These are phyloP conservation scores for Pteronura brasiliensis DNA, from an alignment of 2,113 vertebrate species.

Conservation along the genomic window DNA sequence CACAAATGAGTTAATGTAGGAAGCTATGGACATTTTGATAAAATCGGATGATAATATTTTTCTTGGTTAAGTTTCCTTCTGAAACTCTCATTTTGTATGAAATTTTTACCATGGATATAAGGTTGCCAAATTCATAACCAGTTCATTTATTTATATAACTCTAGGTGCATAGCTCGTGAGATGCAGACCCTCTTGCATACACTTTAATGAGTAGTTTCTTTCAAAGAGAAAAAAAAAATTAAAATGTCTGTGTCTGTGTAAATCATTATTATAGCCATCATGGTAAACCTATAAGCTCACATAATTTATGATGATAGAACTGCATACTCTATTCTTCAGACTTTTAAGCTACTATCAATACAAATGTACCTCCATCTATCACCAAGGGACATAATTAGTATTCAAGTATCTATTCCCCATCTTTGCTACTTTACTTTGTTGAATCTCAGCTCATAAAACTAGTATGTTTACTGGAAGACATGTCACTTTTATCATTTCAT, in stretches of 20 bases:
- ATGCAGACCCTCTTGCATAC: not conserved
- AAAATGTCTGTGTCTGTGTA: not conserved
- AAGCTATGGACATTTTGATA: not conserved
- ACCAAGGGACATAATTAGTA: slow-evolving; percentile 25
- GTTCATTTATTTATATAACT: not conserved
- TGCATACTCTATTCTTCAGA: not conserved
- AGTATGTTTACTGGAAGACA: not conserved
- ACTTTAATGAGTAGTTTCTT: not conserved
- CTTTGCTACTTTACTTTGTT: not conserved
- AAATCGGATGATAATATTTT: not conserved
- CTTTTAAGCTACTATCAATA: not conserved
- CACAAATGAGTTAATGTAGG: not conserved
- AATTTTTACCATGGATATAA: not conserved
- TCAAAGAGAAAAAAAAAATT: not conserved
- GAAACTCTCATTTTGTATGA: not conserved
- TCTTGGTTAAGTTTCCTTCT: not conserved
- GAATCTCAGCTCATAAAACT: slow-evolving; percentile 27
- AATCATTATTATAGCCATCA: not conserved
- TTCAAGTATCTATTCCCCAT: not conserved
- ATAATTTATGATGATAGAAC: not conserved
- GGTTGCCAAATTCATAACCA: not conserved
- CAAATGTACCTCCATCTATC: not conserved
- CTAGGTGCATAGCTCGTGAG: not conserved
- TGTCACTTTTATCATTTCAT: not conserved
- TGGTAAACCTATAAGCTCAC: not conserved